Evolutionary conservation across 2,113 vertebrate species (phyloP).

Genomic region (Lichenostomus cassidix): DNA sequence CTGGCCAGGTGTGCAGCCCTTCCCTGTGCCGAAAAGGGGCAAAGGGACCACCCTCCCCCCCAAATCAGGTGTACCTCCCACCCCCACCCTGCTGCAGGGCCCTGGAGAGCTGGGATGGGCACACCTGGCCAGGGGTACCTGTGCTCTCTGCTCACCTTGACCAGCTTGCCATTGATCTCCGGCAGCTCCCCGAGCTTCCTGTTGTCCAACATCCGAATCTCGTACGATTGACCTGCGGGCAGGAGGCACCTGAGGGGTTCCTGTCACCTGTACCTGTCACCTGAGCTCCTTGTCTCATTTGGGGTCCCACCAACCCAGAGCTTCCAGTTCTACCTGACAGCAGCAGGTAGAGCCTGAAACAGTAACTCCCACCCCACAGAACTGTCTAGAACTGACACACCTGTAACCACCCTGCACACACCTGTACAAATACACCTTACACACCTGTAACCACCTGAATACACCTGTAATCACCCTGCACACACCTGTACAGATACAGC

Average conservation of each 20-base stretch:
- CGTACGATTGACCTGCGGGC: conserved; percentile 91
- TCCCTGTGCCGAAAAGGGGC: not conserved
- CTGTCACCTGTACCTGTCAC: not conserved
- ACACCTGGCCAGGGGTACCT: not conserved
- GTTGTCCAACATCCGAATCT: conserved; percentile 98
- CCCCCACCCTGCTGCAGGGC: not conserved
- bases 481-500: too few relatives aligned
- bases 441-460: too few relatives aligned
- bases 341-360: not conserved
- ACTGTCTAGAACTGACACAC: not conserved
- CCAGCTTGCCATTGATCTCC: conserved; percentile 93
- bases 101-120: rapidly evolving
- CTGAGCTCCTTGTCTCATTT: rapidly evolving
- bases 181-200: conserved; percentile 95
- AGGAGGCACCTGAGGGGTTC: not conserved
- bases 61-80: not conserved
- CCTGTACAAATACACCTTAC: not conserved
- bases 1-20: not conserved
- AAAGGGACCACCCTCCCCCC: too few relatives aligned
- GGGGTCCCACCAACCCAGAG: not conserved
- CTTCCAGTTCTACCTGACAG: not conserved
- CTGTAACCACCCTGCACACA: too few relatives aligned
- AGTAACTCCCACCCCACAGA: not conserved
- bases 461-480: not conserved
- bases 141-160: conserved; percentile 82